Percentiles rank a stretch among this genome's conserved stretches.
Conservation (phyloP, 2,797 vertebrate species). For the Adrianichthys oophorus region DNA sequence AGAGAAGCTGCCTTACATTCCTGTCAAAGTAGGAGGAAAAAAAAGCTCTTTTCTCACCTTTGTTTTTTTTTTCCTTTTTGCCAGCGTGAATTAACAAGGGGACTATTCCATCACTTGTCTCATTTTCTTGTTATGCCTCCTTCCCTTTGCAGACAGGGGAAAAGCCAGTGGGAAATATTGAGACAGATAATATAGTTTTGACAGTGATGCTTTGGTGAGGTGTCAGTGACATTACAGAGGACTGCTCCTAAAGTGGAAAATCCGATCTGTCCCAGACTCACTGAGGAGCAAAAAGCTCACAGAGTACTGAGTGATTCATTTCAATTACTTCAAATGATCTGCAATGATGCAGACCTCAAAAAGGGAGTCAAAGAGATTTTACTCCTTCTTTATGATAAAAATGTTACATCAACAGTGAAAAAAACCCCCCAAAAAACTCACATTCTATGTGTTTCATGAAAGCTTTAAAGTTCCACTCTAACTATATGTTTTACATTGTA, state of each 20-base stretch:
- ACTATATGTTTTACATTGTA: too few relatives aligned
- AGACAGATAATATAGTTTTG: slow-evolving; percentile 58
- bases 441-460: too few relatives aligned
- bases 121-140: slow-evolving; percentile 45
- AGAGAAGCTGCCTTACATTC: slow-evolving; percentile 35
- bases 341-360: slow-evolving; percentile 29
- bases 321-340: slow-evolving; percentile 59
- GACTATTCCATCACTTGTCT: slow-evolving; percentile 46
- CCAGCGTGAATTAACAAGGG: slow-evolving; percentile 46
- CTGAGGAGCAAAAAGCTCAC: slow-evolving; percentile 40
- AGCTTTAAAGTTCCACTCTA: too few relatives aligned
- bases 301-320: slow-evolving; percentile 60
- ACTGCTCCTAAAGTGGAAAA: slow-evolving; percentile 68
- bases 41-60: slow-evolving; percentile 13
- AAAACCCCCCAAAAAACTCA: too few relatives aligned
- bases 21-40: slow-evolving; percentile 45
- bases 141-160: slow-evolving; percentile 48
- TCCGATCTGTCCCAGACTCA: slow-evolving; percentile 67
- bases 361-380: slow-evolving; percentile 17
- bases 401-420: slow-evolving; percentile 4
- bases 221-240: slow-evolving; percentile 62
- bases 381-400: not conserved
- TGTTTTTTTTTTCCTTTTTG: slow-evolving; percentile 10
- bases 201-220: slow-evolving; percentile 59
- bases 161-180: slow-evolving; percentile 65